Conservation (phyloP, 1,140 invertebrate species). For the Spodoptera litura region DNA sequence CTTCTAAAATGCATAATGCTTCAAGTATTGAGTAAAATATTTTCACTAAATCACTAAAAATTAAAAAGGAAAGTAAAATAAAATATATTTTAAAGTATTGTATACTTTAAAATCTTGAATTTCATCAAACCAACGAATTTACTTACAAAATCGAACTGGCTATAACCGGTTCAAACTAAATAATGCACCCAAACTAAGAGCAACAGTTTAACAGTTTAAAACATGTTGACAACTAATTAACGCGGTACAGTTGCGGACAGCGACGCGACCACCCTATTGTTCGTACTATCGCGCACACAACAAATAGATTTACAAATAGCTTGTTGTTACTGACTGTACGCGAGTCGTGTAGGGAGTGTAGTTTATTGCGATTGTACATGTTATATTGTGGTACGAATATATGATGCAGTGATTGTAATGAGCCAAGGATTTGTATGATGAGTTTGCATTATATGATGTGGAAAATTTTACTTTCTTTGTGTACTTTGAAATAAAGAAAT, state of each 20-base stretch:
- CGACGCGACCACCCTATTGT: neutral
- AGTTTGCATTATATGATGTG: no score
- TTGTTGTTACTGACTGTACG: conserved; percentile 18
- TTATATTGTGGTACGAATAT: neutral
- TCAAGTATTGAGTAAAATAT: no score
- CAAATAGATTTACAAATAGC: conserved; percentile 33
- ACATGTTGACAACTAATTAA: conserved; percentile 41
- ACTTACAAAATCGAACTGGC: neutral
- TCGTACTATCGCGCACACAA: conserved; percentile 25
- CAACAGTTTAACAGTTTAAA: conserved; percentile 39
- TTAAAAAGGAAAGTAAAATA: no score
- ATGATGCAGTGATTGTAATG: no score
- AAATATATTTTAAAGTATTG: no score
- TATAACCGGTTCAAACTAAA: neutral
- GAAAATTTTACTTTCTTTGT: no score
- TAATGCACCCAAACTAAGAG: conserved; percentile 10
- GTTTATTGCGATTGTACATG: neutral
- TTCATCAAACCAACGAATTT: no score
- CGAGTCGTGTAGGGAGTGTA: neutral
- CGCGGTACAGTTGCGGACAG: conserved; percentile 38
- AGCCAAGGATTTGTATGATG: no score
- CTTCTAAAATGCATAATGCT: no score
- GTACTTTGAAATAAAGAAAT: no score
- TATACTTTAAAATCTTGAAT: no score
- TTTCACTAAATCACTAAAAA: no score